Conservation (phyloP, 2,797 vertebrate genomes). For the Chromobotia macracanthus region DNA sequence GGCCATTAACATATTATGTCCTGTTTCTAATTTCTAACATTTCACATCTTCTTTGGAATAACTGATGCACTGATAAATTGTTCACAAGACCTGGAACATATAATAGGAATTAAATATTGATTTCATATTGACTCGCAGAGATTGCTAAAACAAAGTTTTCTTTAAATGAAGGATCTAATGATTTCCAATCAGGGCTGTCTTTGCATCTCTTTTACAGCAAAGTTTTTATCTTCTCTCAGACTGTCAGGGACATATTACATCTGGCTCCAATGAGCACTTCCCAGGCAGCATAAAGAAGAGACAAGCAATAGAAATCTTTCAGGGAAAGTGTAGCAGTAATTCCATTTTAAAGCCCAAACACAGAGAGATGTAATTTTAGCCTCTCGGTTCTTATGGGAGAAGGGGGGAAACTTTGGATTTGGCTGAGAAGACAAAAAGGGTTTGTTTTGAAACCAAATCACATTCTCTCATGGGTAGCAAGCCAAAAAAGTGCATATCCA, state of each 20-base stretch:
- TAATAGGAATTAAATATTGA: neutral
- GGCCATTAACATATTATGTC: too few species aligned
- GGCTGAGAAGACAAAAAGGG: constrained; percentile 41
- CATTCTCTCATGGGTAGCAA: constrained; percentile 12
- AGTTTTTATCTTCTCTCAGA: constrained; percentile 71
- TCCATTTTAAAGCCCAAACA: constrained; percentile 59
- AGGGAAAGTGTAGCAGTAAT: constrained; percentile 60
- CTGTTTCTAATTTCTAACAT: too few species aligned
- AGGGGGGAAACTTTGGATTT: constrained; percentile 11
- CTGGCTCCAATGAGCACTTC: constrained; percentile 55
- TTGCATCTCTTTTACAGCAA: constrained; percentile 30
- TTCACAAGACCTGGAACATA: neutral
- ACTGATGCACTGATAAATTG: too few species aligned
- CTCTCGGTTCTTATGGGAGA: constrained; percentile 27
- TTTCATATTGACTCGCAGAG: neutral
- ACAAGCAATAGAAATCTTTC: constrained; percentile 51
- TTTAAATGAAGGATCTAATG: constrained; percentile 21
- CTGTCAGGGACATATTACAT: constrained; percentile 66
- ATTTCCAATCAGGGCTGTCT: constrained; percentile 17
- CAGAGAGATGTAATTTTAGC: constrained; percentile 46
- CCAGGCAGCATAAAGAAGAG: constrained; percentile 54
- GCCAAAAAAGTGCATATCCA: constrained; percentile 15
- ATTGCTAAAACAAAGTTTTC: neutral
- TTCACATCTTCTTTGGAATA: too few species aligned
- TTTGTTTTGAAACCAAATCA: constrained; percentile 24